Evolutionary conservation across 2,888 invertebrate genomes (phyloP), one percentile per base, ranked within the genome.

Genomic region (Morinoia aosen): DNA sequence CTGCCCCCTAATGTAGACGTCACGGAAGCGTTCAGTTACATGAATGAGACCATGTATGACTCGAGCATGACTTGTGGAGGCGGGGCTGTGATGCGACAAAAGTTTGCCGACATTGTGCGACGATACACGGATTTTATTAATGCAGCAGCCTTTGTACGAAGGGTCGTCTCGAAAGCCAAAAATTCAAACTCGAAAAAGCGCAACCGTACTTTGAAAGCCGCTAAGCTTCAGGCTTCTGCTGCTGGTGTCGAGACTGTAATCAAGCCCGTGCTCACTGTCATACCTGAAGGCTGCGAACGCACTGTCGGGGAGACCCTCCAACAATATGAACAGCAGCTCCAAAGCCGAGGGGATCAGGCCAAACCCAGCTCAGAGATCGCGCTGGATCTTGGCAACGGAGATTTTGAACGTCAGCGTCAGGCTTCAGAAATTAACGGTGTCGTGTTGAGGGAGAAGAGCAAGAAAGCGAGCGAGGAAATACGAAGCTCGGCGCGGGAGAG

Each of bases 101-200:
- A 96, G 88, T 91, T 96, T 39, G 76, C 91, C 48, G 96, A 96
- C 90, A 96, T 96, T 64, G 95, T 95, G 57, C 61, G 95, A n/a
- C 58, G 96, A 76, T 96, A 96, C 90, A 91, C 96, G 40, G 96
- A 96, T 57, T 95, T 96, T 57, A 58, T 96, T 76, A 90, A 95
- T 76, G 95, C 96, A 88, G 95, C 96, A 33, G 95, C 95, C 19
- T 61, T 96, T n/a, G 95, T 96, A 48, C 95, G 96, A 12, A 95
- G 96, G 93, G 96, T 96, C 91, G 96, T 96, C 39, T 58, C 57
- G 58, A 96, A 95, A 94, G 96, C 96, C 64, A 95, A 64, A 48
- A 76, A 40, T 19, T 16, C 61, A 19, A 61, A 58, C 40, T 40
- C 64, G 0, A 95, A 64, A 33, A 95, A 64, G 64, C 33, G 95